Percentiles rank a stretch among this genome's conserved stretches.
Conservation (phyloP, 2,113 vertebrate genomes). For the Danionella cerebrum region DNA sequence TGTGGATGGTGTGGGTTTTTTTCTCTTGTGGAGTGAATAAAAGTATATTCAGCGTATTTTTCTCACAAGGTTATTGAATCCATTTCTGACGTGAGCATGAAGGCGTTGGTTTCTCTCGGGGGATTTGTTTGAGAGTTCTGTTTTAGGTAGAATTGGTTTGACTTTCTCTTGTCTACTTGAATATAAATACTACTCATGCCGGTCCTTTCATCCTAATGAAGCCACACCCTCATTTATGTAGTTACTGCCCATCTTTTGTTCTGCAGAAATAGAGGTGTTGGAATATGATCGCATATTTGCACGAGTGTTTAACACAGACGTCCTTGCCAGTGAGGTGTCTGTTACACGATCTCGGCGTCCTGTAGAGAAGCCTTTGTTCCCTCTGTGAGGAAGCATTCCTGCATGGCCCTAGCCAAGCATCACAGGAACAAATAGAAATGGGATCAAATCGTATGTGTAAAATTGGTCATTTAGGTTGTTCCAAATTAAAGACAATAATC, state of each 20-base stretch:
- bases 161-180: no score
- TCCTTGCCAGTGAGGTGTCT: constrained; percentile 23
- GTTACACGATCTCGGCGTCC: constrained; percentile 11
- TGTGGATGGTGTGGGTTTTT: neutral
- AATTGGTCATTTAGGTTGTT: no score
- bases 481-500: no score
- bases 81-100: neutral
- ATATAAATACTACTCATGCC: neutral
- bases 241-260: neutral
- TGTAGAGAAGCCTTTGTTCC: constrained; percentile 3
- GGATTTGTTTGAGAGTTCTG: neutral
- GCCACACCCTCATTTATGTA: neutral
- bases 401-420: no score
- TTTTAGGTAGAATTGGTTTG: no score
- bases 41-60: neutral
- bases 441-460: no score
- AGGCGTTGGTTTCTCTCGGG: neutral
- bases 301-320: neutral
- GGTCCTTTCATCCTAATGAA: neutral
- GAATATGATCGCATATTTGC: neutral
- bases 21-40: neutral
- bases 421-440: no score
- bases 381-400: neutral
- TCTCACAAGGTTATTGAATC: neutral
- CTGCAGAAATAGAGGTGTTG: neutral